phyloP scores from a whole-genome alignment of 2,888 invertebrate species.

The Noctuana brunneofusca region DNA sequence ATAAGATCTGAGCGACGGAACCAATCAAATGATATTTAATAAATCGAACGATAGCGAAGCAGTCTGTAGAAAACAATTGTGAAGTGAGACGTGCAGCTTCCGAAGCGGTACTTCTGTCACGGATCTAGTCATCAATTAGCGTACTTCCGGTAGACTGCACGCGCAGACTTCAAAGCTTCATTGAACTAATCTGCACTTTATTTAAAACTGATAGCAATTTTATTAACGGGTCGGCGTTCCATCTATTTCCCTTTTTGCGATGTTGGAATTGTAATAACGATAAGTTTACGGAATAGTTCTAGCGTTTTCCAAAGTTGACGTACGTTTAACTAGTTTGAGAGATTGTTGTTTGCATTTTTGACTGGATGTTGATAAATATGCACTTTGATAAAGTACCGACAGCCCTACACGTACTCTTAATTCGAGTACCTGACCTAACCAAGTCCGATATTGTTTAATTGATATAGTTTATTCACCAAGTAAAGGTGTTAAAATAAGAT shows the following conservation, averaged over 20 bases:
- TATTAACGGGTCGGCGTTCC: constrained; percentile 1
- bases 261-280: neutral
- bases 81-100: constrained; percentile 36
- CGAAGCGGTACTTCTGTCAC: constrained; percentile 37
- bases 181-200: constrained; percentile 18
- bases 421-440: no score
- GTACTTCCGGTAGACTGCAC: constrained; percentile 36
- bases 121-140: constrained; percentile 41
- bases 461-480: no score
- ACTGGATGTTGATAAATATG: no score
- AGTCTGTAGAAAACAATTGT: constrained; percentile 39
- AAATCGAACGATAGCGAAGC: constrained; percentile 30
- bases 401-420: no score
- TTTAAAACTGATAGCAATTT: constrained; percentile 3
- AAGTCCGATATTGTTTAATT: neutral
- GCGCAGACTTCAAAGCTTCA: constrained; percentile 24
- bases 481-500: no score
- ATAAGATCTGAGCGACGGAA: neutral
- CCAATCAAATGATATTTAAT: constrained; percentile 6
- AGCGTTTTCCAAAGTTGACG: no score
- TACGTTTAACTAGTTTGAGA: neutral
- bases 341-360: no score
- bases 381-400: no score
- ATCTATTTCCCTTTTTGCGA: neutral
- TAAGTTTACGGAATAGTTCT: neutral